phyloP scores from a whole-genome alignment of 2,797 vertebrate genomes.

The Paratrypauchen microcephalus region DNA sequence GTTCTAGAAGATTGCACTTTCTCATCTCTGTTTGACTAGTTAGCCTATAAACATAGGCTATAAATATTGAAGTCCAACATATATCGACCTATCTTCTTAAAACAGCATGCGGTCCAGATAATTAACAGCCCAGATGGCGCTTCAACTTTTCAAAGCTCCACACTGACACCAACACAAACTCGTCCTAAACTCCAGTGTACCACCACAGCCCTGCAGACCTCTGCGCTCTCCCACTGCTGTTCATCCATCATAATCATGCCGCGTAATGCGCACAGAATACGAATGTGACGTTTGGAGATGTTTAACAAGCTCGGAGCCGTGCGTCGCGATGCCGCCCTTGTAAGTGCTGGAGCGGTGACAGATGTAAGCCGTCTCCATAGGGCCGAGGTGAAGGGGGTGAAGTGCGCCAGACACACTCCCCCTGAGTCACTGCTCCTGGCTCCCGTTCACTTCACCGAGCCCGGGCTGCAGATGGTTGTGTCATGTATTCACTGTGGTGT shows the following conservation, averaged over 20 bases:
- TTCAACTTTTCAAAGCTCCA: background rate
- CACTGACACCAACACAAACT: slow-evolving; percentile 20
- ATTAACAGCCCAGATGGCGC: slow-evolving; percentile 36
- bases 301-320: slow-evolving; percentile 29
- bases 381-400: slow-evolving; percentile 25
- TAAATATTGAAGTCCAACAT: slow-evolving; percentile 3
- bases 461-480: background rate
- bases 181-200: slow-evolving; percentile 26
- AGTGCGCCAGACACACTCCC: slow-evolving; percentile 25
- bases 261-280: slow-evolving; percentile 41
- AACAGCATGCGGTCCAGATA: slow-evolving; percentile 29
- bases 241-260: slow-evolving; percentile 54
- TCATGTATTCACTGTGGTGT: background rate
- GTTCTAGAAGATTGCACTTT: background rate
- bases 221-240: slow-evolving; percentile 22
- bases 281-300: slow-evolving; percentile 56
- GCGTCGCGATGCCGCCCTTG: slow-evolving; percentile 16
- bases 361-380: slow-evolving; percentile 26
- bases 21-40: background rate
- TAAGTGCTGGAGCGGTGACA: slow-evolving; percentile 25
- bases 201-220: slow-evolving; percentile 42
- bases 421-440: slow-evolving; percentile 10
- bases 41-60: slow-evolving; percentile 5
- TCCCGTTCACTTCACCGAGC: slow-evolving; percentile 15
- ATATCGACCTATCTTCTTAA: background rate